phyloP scores from a whole-genome alignment of 2,113 vertebrate genomes.

The Chascanopsetta lugubris region DNA sequence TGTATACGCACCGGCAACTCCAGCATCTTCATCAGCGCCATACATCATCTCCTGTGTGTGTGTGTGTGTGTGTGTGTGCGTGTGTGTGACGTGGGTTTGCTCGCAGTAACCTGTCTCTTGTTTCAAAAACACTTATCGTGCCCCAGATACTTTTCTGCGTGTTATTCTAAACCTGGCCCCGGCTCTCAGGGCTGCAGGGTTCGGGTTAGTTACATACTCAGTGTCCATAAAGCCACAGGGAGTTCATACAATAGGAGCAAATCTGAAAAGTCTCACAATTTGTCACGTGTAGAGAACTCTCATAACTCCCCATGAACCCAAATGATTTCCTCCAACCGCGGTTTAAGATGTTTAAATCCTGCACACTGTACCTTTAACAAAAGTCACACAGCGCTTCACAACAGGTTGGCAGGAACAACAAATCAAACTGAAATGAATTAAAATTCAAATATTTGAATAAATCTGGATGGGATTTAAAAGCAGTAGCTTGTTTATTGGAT shows the following conservation, averaged over 20 bases:
- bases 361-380: no score
- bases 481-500: no score
- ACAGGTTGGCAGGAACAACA: no score
- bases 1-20: slow-evolving; percentile 6
- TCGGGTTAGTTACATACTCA: slow-evolving; percentile 15
- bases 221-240: slow-evolving; percentile 34
- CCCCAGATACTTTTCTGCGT: slow-evolving; percentile 37
- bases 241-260: slow-evolving; percentile 34
- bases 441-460: no score
- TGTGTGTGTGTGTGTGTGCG: slow-evolving; percentile 13
- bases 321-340: no score
- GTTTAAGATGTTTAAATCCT: no score
- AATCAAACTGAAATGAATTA: no score
- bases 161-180: slow-evolving; percentile 54
- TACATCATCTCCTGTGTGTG: slow-evolving; percentile 45
- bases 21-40: slow-evolving; percentile 57
- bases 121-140: slow-evolving; percentile 59
- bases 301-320: no score
- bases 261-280: slow-evolving; percentile 17
- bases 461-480: no score
- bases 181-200: slow-evolving; percentile 19
- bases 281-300: neutral
- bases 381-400: no score
- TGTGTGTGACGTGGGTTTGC: slow-evolving; percentile 57
- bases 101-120: slow-evolving; percentile 62